phyloP scores from a whole-genome alignment of 2,113 vertebrate genomes.

The Nematolebias whitei region DNA sequence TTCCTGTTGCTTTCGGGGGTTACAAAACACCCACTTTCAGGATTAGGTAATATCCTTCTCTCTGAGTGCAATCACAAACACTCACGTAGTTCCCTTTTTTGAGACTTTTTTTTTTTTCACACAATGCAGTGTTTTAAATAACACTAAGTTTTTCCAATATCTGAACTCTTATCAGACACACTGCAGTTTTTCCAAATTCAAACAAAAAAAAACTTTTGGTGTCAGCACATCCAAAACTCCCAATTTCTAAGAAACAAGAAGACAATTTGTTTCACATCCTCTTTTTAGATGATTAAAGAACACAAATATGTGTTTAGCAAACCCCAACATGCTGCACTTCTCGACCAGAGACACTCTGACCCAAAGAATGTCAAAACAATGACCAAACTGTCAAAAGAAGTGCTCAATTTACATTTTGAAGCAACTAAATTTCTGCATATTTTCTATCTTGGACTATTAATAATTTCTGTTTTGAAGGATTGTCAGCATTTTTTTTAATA shows the following conservation, averaged over 20 bases:
- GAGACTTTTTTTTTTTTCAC: slow-evolving; percentile 31
- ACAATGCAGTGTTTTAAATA: not conserved
- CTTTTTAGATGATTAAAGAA: slow-evolving; percentile 35
- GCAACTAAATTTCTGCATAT: not conserved
- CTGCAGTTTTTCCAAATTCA: not conserved
- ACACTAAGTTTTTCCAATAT: not conserved
- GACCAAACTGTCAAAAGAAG: not conserved
- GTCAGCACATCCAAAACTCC: slow-evolving; percentile 45
- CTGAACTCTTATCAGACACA: not conserved
- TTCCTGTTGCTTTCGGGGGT: slow-evolving; percentile 52
- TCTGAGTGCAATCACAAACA: slow-evolving; percentile 28
- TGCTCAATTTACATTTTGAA: not conserved
- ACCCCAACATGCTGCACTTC: not conserved
- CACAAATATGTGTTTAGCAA: slow-evolving; percentile 5
- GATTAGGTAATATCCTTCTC: slow-evolving; percentile 70
- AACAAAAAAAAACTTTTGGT: not conserved
- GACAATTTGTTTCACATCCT: slow-evolving; percentile 61
- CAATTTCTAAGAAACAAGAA: slow-evolving; percentile 33
- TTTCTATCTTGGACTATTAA: not conserved
- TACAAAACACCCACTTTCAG: slow-evolving; percentile 57
- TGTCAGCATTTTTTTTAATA: no score
- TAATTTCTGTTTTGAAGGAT: not conserved
- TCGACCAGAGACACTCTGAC: not conserved
- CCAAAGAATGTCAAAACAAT: not conserved
- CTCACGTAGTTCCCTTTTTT: slow-evolving; percentile 53